Conservation (phyloP, 2,113 vertebrate species). For the Syngnathus floridae region DNA sequence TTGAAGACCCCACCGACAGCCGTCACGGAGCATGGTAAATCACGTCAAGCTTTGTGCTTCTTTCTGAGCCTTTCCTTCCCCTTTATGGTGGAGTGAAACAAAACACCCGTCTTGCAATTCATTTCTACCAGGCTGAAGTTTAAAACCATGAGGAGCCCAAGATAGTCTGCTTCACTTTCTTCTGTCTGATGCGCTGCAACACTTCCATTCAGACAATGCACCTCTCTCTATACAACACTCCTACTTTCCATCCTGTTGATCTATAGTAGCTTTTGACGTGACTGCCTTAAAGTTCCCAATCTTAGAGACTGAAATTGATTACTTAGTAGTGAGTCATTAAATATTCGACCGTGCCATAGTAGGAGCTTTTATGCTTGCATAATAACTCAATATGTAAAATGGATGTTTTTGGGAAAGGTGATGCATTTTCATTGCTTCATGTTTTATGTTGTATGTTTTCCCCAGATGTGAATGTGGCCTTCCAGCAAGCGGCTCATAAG, state of each 20-base stretch:
- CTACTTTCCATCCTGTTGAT: not conserved
- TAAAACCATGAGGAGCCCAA: not conserved
- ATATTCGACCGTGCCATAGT: not conserved
- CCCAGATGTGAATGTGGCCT: constrained; percentile 93
- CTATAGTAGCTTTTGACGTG: not conserved
- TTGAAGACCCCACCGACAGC: constrained; percentile 90
- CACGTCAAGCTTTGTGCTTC: not conserved
- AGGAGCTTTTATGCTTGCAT: not conserved
- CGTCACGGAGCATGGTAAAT: constrained; percentile 91
- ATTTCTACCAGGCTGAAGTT: not conserved
- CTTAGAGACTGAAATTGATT: not conserved
- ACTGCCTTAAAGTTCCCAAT: not conserved
- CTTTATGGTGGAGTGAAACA: not conserved
- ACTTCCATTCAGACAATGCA: not conserved
- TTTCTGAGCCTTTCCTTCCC: not conserved
- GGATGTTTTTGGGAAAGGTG: not conserved
- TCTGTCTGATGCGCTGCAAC: not conserved
- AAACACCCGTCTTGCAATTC: not conserved
- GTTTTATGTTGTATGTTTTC: not conserved
- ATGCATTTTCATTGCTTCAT: not conserved
- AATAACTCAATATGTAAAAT: not conserved
- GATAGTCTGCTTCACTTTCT: not conserved
- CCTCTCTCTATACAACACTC: too few species aligned
- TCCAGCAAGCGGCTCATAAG: constrained; percentile 95
- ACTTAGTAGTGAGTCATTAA: not conserved